Evolutionary conservation across 2,113 vertebrate genomes (phyloP).

Genomic region (Caracal caracal): DNA sequence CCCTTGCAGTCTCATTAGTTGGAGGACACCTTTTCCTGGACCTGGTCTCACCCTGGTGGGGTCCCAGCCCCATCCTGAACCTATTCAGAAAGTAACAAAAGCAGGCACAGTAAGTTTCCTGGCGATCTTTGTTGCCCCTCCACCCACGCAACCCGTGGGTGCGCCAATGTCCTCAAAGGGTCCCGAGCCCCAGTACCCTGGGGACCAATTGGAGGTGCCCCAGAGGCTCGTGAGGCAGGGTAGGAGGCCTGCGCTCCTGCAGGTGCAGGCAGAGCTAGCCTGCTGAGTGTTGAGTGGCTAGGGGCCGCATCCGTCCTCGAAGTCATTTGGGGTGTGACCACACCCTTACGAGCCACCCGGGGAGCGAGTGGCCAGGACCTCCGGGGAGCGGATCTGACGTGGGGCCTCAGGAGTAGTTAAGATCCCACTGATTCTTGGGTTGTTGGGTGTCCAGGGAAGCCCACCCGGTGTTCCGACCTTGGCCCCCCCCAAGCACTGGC

Average conservation of each 20-base stretch:
- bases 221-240: neutral
- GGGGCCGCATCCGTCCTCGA: neutral
- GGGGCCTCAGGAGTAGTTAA: neutral
- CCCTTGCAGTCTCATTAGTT: neutral
- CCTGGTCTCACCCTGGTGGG: neutral
- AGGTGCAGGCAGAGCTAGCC: neutral
- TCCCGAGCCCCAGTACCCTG: neutral
- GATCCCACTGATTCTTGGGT: neutral
- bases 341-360: neutral
- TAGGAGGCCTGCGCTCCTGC: neutral
- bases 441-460: neutral
- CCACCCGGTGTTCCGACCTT: neutral
- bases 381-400: neutral
- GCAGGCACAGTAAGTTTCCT: neutral
- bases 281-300: neutral
- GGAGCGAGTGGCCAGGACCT: neutral
- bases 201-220: conserved; percentile 37
- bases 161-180: neutral
- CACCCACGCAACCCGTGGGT: neutral
- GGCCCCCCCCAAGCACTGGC: neutral
- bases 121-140: neutral
- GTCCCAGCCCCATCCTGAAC: neutral
- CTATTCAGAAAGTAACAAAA: neutral
- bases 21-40: neutral
- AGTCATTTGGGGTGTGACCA: neutral